Conservation (phyloP, 2,888 invertebrate species). For the Calameuta idolon region DNA sequence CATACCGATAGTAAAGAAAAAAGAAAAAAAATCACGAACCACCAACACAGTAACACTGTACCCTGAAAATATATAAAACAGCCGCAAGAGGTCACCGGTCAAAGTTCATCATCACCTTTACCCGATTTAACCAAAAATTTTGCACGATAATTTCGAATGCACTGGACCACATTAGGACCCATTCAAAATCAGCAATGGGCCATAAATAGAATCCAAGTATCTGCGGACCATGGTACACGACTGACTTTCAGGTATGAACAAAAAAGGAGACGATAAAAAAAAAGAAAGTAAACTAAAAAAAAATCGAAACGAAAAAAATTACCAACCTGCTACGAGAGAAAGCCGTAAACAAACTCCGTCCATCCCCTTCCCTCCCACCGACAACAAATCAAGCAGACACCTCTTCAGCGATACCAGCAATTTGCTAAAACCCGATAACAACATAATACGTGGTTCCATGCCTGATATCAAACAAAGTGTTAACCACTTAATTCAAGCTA, state of each 20-base stretch:
- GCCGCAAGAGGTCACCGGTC: background rate
- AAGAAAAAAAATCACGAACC: background rate
- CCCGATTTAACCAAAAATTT: background rate
- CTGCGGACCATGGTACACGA: background rate
- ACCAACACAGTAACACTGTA: background rate
- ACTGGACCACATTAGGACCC: background rate
- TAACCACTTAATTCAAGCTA: slow-evolving; percentile 55
- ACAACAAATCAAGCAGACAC: slow-evolving; percentile 60
- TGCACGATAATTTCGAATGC: background rate
- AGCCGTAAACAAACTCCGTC: slow-evolving; percentile 21
- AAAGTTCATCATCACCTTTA: background rate
- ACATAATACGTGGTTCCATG: slow-evolving; percentile 59
- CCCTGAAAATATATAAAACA: background rate
- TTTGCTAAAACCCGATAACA: slow-evolving; percentile 61
- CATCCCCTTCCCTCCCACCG: background rate
- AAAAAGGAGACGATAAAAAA: background rate
- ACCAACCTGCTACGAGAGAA: background rate
- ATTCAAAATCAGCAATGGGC: background rate
- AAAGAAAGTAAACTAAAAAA: background rate
- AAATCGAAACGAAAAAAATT: no score
- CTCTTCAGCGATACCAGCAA: slow-evolving; percentile 47
- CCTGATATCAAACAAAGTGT: slow-evolving; percentile 59
- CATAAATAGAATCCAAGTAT: background rate
- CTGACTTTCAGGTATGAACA: background rate
- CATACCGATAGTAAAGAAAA: background rate